Base-by-base conservation (phyloP, 2,797 vertebrate species). In the Paguma larvata region DNA sequence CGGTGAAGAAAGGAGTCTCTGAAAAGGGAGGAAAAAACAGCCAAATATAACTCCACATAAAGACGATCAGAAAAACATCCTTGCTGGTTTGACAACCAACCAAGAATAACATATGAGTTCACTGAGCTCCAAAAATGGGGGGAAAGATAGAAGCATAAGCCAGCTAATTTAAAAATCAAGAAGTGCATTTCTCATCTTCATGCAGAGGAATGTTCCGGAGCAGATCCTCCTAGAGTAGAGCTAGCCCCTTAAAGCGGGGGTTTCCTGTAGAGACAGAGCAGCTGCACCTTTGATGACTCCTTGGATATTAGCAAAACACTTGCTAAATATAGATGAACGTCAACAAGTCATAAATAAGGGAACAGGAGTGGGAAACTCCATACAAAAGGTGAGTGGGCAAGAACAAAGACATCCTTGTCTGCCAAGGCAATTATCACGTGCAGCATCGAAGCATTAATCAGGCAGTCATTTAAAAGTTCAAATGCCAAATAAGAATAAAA, bases 251-350 rank as follows among this genome's bases (percentile, higher is more conserved):
- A 56, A 96, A 85, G 94, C 32, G 21, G 96, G 91, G 65, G 38
- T 95, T 98, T 97, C 97, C 97, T 97, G 96, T 95, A 85, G 96
- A 86, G 95, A 87, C 1, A 15, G 56, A 97, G 84, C 97, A 98
- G 97, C 97, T 97, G 95, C 88, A 97, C 96, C 88, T 97, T 97
- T 93, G 97, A 97, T 96, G 97, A 98, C 85, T 98, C 97, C 96
- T 97, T 95, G 86, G 97, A 96, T 98, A 97, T 96, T 95, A 98
- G 96, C 97, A 97, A 95, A 97, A 97, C 88, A 96, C 85, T 98
- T 53, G 95, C 98, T 98, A 98, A 98, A 98, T 96, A 97, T 97
- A 98, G 97, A 96, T 18, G 82, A 82, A 73, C 9, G 19, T 97
- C 98, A 97, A 96, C 97, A 98, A 98, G 96, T 97, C 90, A 79